Evolutionary conservation across 2,113 vertebrate species (phyloP).

Genomic region (Salminus brasiliensis): DNA sequence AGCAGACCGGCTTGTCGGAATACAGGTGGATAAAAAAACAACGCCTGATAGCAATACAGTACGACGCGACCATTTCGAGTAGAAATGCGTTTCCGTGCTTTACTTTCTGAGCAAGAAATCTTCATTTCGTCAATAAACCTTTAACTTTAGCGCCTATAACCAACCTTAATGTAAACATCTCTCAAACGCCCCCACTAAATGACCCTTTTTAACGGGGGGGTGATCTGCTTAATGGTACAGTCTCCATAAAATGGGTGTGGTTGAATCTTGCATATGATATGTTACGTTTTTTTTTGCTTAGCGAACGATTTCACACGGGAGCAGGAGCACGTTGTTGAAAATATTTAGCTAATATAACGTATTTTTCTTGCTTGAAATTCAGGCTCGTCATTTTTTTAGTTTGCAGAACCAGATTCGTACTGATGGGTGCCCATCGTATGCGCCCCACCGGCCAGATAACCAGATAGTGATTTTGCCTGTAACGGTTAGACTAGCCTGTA

Average conservation of each 20-base stretch:
- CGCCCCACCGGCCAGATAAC: slow-evolving; percentile 47
- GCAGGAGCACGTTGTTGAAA: slow-evolving; percentile 29
- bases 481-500: background rate
- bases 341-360: too few species aligned
- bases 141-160: too few species aligned
- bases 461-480: slow-evolving; percentile 38
- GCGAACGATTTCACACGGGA: slow-evolving; percentile 56
- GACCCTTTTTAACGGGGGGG: background rate
- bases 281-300: slow-evolving; percentile 54
- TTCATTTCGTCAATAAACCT: too few species aligned
- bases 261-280: slow-evolving; percentile 64
- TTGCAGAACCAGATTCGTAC: background rate
- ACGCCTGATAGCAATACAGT: too few species aligned
- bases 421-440: slow-evolving; percentile 44
- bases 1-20: too few species aligned
- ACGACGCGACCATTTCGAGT: too few species aligned
- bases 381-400: background rate
- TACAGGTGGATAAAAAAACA: too few species aligned
- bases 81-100: too few species aligned
- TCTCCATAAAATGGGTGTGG: slow-evolving; percentile 73
- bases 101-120: too few species aligned
- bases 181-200: background rate
- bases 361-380: background rate
- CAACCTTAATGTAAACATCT: too few species aligned
- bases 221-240: slow-evolving; percentile 57